A percentile compares a stretch with the other conserved stretches of the same genome.
Evolutionary conservation across 2,888 invertebrate genomes (phyloP).

Genomic region (Brachycybe producta): DNA sequence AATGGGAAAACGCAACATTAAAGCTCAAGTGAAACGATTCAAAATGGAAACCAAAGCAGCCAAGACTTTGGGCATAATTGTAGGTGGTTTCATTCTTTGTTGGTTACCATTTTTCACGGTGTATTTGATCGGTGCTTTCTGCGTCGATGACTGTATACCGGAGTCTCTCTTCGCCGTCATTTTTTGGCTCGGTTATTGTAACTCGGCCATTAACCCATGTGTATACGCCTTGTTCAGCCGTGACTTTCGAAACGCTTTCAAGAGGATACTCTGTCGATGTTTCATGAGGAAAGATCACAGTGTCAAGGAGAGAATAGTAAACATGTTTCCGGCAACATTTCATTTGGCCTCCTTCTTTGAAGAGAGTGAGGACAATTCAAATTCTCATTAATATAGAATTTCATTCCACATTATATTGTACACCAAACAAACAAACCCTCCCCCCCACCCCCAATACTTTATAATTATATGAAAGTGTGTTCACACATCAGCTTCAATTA

Average conservation of each 20-base stretch:
- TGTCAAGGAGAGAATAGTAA: slow-evolving; percentile 19
- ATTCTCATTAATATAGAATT: slow-evolving; percentile 21
- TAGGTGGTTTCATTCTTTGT: slow-evolving; percentile 50
- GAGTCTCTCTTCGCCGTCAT: slow-evolving; percentile 75
- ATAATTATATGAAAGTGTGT: no score
- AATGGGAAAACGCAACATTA: slow-evolving; percentile 80
- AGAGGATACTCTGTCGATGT: slow-evolving; percentile 69
- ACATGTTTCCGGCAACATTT: slow-evolving; percentile 22
- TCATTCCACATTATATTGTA: not conserved
- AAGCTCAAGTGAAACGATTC: slow-evolving; percentile 67
- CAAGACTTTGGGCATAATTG: slow-evolving; percentile 50
- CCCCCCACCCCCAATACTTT: no score
- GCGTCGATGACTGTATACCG: slow-evolving; percentile 50
- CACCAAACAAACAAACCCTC: no score
- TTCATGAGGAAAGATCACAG: slow-evolving; percentile 16
- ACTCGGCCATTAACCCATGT: slow-evolving; percentile 88
- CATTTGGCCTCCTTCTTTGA: slow-evolving; percentile 28
- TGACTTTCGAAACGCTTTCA: slow-evolving; percentile 89
- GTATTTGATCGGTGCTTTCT: slow-evolving; percentile 18
- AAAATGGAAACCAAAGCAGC: slow-evolving; percentile 50
- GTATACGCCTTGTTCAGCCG: slow-evolving; percentile 90
- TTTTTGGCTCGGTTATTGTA: slow-evolving; percentile 96
- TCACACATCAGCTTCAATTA: no score
- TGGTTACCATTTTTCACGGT: slow-evolving; percentile 57
- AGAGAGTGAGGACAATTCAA: slow-evolving; percentile 26